Evolutionary conservation across 2,888 invertebrate genomes (phyloP).

Genomic region (Gastrophysa polygoni): DNA sequence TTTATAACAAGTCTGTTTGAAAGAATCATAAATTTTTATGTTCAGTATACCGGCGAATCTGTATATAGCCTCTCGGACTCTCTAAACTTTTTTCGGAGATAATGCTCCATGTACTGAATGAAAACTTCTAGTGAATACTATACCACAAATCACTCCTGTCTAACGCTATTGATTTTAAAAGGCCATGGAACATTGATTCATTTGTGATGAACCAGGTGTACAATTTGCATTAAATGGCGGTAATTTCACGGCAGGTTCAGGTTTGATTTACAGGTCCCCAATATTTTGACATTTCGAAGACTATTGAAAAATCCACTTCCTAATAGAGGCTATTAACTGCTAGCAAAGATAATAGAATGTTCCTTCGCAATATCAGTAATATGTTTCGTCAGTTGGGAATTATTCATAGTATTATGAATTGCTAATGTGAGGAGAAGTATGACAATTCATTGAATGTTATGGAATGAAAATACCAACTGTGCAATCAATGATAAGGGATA

Average conservation of each 20-base stretch:
- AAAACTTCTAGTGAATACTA: slow-evolving; percentile 27
- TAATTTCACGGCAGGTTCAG: slow-evolving; percentile 26
- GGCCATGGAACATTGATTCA: slow-evolving; percentile 17
- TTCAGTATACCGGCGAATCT: slow-evolving; percentile 12
- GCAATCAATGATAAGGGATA: no score
- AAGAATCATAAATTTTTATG: slow-evolving; percentile 32
- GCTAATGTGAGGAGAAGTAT: no score
- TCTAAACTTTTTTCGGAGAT: slow-evolving; percentile 25
- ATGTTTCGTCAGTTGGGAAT: no score
- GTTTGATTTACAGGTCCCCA: slow-evolving; percentile 20
- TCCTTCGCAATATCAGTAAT: no score
- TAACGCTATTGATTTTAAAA: slow-evolving; percentile 22
- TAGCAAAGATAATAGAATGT: no score
- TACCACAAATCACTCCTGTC: slow-evolving; percentile 23
- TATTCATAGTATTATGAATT: no score
- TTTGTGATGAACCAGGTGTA: slow-evolving; percentile 25
- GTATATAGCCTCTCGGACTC: slow-evolving; percentile 16
- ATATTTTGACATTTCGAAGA: slow-evolving; percentile 21
- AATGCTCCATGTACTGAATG: slow-evolving; percentile 20
- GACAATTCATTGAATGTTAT: no score
- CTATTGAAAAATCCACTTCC: not conserved
- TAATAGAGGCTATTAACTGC: not conserved
- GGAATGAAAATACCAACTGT: no score
- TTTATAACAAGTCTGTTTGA: slow-evolving; percentile 31
- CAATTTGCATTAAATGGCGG: slow-evolving; percentile 31